Conservation (phyloP, 2,113 vertebrate genomes). For the Miniopterus natalensis region DNA sequence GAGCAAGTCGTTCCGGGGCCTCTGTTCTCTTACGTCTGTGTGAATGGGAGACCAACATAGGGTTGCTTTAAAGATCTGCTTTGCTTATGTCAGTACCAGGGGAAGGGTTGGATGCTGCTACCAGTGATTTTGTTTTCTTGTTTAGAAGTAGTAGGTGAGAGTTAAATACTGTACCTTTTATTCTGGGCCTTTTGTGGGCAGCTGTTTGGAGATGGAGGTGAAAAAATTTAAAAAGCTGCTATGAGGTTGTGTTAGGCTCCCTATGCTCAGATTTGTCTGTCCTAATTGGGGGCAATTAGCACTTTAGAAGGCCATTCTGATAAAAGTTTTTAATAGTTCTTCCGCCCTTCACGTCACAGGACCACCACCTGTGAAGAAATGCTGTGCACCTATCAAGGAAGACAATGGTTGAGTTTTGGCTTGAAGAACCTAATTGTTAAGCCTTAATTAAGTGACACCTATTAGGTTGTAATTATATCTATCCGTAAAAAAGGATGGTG, state of each 20-base stretch:
- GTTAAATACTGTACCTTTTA: background rate
- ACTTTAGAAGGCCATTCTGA: slow-evolving; percentile 56
- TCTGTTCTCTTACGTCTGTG: background rate
- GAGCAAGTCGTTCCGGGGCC: background rate
- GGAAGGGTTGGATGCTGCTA: background rate
- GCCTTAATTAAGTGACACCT: slow-evolving; percentile 75
- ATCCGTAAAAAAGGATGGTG: slow-evolving; percentile 68
- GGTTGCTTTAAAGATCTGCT: background rate
- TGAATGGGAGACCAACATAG: background rate
- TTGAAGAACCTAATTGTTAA: slow-evolving; percentile 78
- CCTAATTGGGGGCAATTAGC: slow-evolving; percentile 69
- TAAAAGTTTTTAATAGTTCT: slow-evolving; percentile 67
- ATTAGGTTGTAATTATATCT: slow-evolving; percentile 80
- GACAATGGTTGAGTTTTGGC: slow-evolving; percentile 75
- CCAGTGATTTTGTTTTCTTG: background rate
- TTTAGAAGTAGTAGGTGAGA: background rate
- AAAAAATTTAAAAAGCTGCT: background rate
- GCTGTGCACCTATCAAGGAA: slow-evolving; percentile 65
- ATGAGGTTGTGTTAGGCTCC: background rate
- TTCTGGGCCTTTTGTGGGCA: slow-evolving; percentile 30
- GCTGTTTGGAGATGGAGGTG: slow-evolving; percentile 31
- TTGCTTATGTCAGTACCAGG: background rate
- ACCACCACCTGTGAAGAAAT: slow-evolving; percentile 67
- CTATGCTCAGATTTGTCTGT: slow-evolving; percentile 45
- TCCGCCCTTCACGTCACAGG: slow-evolving; percentile 25